A percentile compares a stretch with the other conserved stretches of the same genome.
Conservation (phyloP, 2,797 vertebrate species). For the Esox masquinongy region DNA sequence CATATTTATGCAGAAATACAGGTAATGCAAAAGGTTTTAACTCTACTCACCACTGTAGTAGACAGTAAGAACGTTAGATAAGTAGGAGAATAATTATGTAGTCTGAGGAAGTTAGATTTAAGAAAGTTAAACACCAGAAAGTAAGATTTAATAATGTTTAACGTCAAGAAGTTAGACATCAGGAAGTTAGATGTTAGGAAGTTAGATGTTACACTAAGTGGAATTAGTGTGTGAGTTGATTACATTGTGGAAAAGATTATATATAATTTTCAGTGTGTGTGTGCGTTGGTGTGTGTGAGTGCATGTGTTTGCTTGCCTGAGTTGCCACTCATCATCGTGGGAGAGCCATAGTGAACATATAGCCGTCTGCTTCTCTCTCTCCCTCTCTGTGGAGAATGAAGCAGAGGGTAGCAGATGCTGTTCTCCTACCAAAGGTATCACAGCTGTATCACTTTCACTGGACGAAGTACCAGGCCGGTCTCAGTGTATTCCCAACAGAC, state of each 20-base stretch:
- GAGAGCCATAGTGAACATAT: background rate
- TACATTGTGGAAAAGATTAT: background rate
- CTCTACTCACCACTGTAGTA: background rate
- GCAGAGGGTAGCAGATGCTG: conserved; percentile 9
- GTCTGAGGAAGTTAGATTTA: background rate
- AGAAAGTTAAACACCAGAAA: background rate
- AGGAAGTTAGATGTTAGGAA: background rate
- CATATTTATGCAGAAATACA: too few relatives aligned
- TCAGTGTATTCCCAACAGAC: conserved; percentile 3
- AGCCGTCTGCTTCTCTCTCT: background rate
- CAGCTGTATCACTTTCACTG: conserved; percentile 7
- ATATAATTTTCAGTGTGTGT: background rate
- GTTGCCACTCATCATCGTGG: background rate
- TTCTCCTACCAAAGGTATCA: background rate
- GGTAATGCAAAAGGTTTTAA: too few relatives aligned
- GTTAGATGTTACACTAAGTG: background rate
- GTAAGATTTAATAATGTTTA: background rate
- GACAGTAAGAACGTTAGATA: background rate
- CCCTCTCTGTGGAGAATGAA: background rate
- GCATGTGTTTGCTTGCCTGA: background rate
- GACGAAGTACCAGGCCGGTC: background rate
- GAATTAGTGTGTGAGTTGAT: too few relatives aligned
- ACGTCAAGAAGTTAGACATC: background rate
- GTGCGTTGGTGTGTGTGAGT: background rate
- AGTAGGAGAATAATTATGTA: background rate